These are phyloP conservation scores for Prorops nasuta DNA, from an alignment of 1,140 invertebrate genomes.

Conservation along the genomic window DNA sequence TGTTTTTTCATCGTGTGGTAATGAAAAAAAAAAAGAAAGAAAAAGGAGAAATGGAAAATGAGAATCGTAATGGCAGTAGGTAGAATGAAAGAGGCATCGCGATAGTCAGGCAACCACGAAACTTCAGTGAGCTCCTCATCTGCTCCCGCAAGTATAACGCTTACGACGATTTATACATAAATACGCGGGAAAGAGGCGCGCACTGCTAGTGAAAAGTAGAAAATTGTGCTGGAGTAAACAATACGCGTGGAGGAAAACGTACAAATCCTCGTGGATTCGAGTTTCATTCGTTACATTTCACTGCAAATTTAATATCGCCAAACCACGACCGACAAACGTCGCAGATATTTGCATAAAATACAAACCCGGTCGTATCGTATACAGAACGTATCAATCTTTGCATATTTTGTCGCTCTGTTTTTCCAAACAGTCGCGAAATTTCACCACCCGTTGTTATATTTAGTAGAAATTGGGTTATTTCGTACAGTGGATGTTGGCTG, in stretches of 20 bases:
- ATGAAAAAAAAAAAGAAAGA: background rate
- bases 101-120: too few species aligned
- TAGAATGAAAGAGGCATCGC: too few species aligned
- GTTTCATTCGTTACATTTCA: slow-evolving; percentile 22
- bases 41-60: background rate
- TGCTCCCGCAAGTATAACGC: too few species aligned
- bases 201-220: slow-evolving; percentile 1
- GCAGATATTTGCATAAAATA: slow-evolving; percentile 23
- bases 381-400: too few species aligned
- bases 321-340: slow-evolving; percentile 11
- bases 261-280: slow-evolving; percentile 14
- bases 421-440: too few species aligned
- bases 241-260: slow-evolving; percentile 18
- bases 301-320: slow-evolving; percentile 31
- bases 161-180: background rate
- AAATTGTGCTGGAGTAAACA: slow-evolving; percentile 21
- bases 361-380: slow-evolving; percentile 6
- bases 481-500: too few species aligned
- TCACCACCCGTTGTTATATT: too few species aligned
- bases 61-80: background rate
- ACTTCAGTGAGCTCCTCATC: too few species aligned
- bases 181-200: slow-evolving; percentile 12
- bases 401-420: too few species aligned
- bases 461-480: too few species aligned
- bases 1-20: background rate